Conservation (phyloP, 30 jellyfish, hydroid and myxozoan species). For the Sanderia malayensis region DNA sequence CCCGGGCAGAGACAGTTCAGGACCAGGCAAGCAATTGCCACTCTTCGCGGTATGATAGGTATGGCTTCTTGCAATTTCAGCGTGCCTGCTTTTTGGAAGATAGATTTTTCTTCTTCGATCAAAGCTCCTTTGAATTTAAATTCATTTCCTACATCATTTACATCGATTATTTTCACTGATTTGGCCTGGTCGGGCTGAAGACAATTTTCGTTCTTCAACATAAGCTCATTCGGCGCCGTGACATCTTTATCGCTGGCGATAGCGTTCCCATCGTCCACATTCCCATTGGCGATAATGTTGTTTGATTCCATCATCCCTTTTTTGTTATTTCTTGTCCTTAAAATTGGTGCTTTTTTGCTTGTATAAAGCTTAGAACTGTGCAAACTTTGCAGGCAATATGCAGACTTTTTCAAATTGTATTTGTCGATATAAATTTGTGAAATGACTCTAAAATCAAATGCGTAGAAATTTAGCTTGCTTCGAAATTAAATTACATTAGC, state of each 20-base stretch:
- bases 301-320: neutral
- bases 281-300: neutral
- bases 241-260: neutral
- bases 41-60: slow-evolving; percentile 47
- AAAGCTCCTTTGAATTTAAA: slow-evolving; percentile 19
- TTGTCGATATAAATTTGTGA: no score
- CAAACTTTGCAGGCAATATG: no score
- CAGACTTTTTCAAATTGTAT: no score
- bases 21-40: slow-evolving; percentile 35
- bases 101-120: slow-evolving; percentile 48
- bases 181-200: neutral
- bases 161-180: slow-evolving; percentile 13
- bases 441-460: no score
- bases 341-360: no score
- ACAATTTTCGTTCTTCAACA: neutral
- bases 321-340: no score
- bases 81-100: slow-evolving; percentile 39
- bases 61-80: slow-evolving; percentile 42
- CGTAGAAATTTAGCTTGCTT: no score
- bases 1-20: slow-evolving; percentile 53
- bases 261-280: neutral
- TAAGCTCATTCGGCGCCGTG: slow-evolving; percentile 19
- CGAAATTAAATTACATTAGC: no score
- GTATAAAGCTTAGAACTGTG: no score
- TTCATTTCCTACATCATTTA: slow-evolving; percentile 7